Evolutionary conservation across 2,797 vertebrate species (phyloP), one percentile per base, ranked within the genome.

Genomic region (Tachyglossus aculeatus): DNA sequence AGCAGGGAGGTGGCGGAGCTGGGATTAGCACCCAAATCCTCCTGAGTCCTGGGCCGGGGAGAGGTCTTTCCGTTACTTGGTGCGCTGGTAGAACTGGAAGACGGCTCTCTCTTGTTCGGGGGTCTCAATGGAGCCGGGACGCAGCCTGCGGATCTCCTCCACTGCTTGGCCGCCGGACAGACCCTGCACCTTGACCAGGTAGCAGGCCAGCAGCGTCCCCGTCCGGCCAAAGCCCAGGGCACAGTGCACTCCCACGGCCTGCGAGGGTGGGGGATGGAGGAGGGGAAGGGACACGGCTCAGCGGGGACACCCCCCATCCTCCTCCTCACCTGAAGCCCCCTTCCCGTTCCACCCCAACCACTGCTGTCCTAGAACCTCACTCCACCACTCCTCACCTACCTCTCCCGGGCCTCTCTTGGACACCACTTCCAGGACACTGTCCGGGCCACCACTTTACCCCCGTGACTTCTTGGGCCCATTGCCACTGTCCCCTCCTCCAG

Each of bases 161-260:
- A 99, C 95, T 84, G 97, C 97, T 0, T 95, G 96, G 0, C 84
- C 68, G 0, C 94, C 95, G 0, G 88, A 88, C 58, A 98, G 88
- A 78, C 88, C 89, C 81, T 4, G 86, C 0, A 63, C 88, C 86
- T 95, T 96, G 24, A 95, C 94, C 85, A 99, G 92, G 87, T 96
- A 99, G 78, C 96, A 99, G 57, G 96, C 98, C 85, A 99, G 87
- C 96, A 99, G 94, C 24, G 97, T 98, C 24, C 98, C 97, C 0
- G 98, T 99, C 32, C 97, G 90, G 19, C 98, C 97, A 0, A 92
- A 91, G 0, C 98, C 97, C 61, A 96, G 95, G 86, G 96, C 79
- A 62, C 96, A 99, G 90, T 98, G 96, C 10, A 97, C 96, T 0
- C 86, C 98, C 37, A 97, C 96, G 0, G 91, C 96, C 98, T 99